Evolutionary conservation across 2,888 invertebrate species (phyloP).

Genomic region (Napeogenes sylphis): DNA sequence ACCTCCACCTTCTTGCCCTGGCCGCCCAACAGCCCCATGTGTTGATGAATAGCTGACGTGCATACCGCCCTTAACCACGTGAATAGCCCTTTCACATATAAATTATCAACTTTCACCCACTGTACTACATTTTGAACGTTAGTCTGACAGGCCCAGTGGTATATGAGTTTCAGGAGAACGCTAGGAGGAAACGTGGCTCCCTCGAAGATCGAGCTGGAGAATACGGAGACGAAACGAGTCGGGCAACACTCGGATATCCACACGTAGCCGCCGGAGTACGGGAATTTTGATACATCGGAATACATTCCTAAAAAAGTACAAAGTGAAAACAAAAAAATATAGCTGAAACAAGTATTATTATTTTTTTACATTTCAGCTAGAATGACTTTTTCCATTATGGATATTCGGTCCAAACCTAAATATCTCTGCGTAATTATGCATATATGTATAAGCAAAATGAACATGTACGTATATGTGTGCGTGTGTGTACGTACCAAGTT

Average conservation of each 20-base stretch:
- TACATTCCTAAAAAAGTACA: slow-evolving; percentile 81
- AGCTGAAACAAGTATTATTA: too few relatives aligned
- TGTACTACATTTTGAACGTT: slow-evolving; percentile 92
- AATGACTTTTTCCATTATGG: too few relatives aligned
- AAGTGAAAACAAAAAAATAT: not conserved
- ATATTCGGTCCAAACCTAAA: too few relatives aligned
- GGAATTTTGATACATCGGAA: slow-evolving; percentile 89
- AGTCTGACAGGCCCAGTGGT: slow-evolving; percentile 95
- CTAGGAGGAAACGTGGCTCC: slow-evolving; percentile 90
- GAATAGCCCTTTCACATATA: slow-evolving; percentile 80
- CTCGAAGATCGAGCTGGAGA: slow-evolving; percentile 91
- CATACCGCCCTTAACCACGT: slow-evolving; percentile 83
- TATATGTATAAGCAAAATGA: too few relatives aligned
- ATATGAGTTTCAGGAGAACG: slow-evolving; percentile 88
- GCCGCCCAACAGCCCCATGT: slow-evolving; percentile 85
- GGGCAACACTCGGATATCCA: slow-evolving; percentile 95
- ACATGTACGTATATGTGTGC: not conserved
- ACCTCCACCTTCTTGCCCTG: slow-evolving; percentile 84
- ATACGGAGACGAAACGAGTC: slow-evolving; percentile 90
- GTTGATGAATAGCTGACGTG: slow-evolving; percentile 87
- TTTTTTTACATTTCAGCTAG: too few relatives aligned
- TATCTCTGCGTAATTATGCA: too few relatives aligned
- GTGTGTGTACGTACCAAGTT: slow-evolving; percentile 77
- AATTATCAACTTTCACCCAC: slow-evolving; percentile 85
- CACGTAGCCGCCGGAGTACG: slow-evolving; percentile 92